phyloP scores from a whole-genome alignment of 2,797 vertebrate species.

The Pangasius macronema region DNA sequence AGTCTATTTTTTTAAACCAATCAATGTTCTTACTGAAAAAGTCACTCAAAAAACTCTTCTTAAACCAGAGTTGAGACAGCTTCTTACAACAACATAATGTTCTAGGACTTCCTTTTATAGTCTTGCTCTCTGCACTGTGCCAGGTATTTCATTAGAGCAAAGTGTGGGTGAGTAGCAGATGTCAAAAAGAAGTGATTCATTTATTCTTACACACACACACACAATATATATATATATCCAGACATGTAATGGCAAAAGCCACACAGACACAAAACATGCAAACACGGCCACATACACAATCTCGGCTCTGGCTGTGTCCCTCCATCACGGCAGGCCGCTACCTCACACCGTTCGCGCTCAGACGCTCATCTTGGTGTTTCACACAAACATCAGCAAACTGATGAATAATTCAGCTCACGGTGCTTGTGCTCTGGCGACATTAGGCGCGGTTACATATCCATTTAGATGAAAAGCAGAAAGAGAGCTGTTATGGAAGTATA shows the following conservation, averaged over 20 bases:
- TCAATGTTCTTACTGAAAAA: not conserved
- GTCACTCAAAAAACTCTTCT: not conserved
- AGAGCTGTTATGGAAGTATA: constrained; percentile 8
- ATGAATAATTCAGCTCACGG: constrained; percentile 36
- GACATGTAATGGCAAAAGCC: not conserved
- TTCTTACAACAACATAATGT: not conserved
- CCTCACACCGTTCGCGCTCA: constrained; percentile 3
- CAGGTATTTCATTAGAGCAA: constrained; percentile 25
- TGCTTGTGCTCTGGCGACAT: constrained; percentile 11
- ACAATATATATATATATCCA: not conserved
- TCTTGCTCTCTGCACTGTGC: not conserved
- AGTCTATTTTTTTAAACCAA: not conserved
- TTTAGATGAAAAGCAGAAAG: constrained; percentile 29
- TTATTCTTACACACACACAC: not conserved
- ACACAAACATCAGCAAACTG: constrained; percentile 7
- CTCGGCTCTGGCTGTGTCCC: not conserved
- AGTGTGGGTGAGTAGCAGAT: constrained; percentile 19
- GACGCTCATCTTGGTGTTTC: constrained; percentile 10
- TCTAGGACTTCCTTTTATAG: not conserved
- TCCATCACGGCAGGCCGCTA: constrained; percentile 2
- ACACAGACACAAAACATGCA: not conserved
- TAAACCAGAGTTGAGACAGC: not conserved
- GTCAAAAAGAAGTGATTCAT: not conserved
- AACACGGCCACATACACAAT: not conserved
- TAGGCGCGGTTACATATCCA: not conserved